These are phyloP conservation scores for Cyprinodon variegatus DNA, from an alignment of 2,113 vertebrate species.

Conservation along the genomic window DNA sequence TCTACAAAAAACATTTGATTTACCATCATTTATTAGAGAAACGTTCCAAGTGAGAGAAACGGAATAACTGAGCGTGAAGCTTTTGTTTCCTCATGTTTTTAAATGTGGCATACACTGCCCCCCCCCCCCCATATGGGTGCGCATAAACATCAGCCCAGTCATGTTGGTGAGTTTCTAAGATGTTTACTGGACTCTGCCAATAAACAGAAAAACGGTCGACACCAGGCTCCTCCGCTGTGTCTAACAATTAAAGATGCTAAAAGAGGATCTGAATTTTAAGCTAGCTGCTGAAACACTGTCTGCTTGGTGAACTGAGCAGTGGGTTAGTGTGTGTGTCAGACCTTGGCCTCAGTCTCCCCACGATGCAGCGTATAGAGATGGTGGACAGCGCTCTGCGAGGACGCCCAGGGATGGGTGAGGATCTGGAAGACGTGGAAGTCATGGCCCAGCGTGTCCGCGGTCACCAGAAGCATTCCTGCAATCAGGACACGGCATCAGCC, in stretches of 20 bases:
- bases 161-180: not conserved
- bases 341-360: slow-evolving; percentile 99
- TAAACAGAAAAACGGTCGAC: too few relatives aligned
- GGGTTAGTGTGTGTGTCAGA: slow-evolving; percentile 52
- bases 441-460: slow-evolving; percentile 93
- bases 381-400: slow-evolving; percentile 95
- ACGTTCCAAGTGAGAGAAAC: too few relatives aligned
- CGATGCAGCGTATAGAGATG: slow-evolving; percentile 97
- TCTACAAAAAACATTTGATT: too few relatives aligned
- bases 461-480: slow-evolving; percentile 96
- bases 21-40: too few relatives aligned
- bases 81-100: not conserved
- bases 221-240: too few relatives aligned
- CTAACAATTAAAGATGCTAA: not conserved
- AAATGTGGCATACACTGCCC: not conserved
- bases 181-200: not conserved
- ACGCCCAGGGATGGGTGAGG: slow-evolving; percentile 96
- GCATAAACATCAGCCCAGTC: not conserved
- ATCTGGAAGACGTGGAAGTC: slow-evolving; percentile 98
- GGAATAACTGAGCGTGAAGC: too few relatives aligned
- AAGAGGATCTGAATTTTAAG: too few relatives aligned
- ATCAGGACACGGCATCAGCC: not conserved
- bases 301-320: not conserved
- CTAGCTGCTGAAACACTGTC: not conserved
- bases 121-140: not conserved